These are phyloP conservation scores for Tachystola acroxantha DNA, from an alignment of 2,888 invertebrate genomes.

Conservation along the genomic window DNA sequence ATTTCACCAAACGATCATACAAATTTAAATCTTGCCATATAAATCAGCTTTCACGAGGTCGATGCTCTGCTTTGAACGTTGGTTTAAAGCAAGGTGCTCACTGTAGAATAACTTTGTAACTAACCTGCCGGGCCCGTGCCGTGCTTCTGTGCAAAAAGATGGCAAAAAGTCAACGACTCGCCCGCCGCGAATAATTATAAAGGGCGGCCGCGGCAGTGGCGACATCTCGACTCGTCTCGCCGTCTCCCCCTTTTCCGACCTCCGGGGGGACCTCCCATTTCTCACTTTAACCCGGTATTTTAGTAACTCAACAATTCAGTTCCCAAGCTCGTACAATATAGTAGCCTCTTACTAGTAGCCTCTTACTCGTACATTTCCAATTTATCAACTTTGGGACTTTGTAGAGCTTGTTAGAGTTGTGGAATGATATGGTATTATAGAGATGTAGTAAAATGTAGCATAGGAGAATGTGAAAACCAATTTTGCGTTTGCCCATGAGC, in stretches of 20 bases:
- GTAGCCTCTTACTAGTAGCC: no score
- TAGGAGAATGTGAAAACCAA: no score
- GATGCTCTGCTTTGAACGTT: slow-evolving; percentile 4
- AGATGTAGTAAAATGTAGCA: no score
- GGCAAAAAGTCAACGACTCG: slow-evolving; percentile 58
- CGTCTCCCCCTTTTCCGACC: slow-evolving; percentile 20
- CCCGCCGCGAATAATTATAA: slow-evolving; percentile 55
- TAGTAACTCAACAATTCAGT: no score
- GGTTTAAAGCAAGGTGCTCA: slow-evolving; percentile 6
- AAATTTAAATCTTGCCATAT: neutral
- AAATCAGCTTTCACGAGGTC: slow-evolving; percentile 8
- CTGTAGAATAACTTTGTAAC: slow-evolving; percentile 4
- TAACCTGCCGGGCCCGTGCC: slow-evolving; percentile 6
- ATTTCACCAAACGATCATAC: no score
- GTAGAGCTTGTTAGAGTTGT: no score
- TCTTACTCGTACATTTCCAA: no score
- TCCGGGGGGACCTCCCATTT: slow-evolving; percentile 18
- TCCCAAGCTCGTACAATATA: no score
- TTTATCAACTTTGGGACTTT: no score
- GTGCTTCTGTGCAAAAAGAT: slow-evolving; percentile 8
- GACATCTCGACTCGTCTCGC: slow-evolving; percentile 57
- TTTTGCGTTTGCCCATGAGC: no score
- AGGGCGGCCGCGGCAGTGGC: slow-evolving; percentile 45
- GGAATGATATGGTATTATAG: no score
- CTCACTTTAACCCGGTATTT: slow-evolving; percentile 1